phyloP scores from a whole-genome alignment of 2,113 vertebrate genomes.

The Catagonus wagneri region DNA sequence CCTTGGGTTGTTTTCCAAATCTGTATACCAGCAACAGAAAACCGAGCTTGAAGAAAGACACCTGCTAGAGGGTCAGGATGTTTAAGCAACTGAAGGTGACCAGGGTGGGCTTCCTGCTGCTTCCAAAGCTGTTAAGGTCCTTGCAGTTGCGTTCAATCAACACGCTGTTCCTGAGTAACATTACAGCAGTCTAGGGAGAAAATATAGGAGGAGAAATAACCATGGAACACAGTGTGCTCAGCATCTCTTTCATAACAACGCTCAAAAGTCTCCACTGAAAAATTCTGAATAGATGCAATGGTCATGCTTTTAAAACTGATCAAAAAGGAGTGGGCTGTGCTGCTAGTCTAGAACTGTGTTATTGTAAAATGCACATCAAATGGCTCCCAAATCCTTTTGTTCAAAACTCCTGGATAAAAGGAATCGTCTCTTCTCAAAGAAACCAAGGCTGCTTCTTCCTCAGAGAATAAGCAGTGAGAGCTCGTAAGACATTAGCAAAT shows the following conservation, averaged over 20 bases:
- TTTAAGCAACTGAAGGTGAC: neutral
- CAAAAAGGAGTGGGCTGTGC: fast-evolving
- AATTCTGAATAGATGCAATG: neutral
- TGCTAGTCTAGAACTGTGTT: fast-evolving
- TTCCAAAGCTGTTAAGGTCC: neutral
- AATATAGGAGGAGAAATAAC: neutral
- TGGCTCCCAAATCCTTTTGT: slow-evolving; percentile 62
- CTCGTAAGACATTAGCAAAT: slow-evolving; percentile 69
- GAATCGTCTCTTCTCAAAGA: slow-evolving; percentile 70
- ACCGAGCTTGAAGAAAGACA: neutral
- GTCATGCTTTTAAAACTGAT: neutral
- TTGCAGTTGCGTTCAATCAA: neutral
- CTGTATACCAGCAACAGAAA: neutral
- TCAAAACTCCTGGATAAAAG: slow-evolving; percentile 60
- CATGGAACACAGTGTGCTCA: neutral
- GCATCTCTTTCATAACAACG: neutral
- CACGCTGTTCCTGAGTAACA: neutral
- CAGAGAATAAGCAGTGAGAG: slow-evolving; percentile 56
- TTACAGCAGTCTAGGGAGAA: neutral
- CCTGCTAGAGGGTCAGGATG: neutral
- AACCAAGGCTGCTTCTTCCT: slow-evolving; percentile 62
- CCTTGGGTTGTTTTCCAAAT: neutral
- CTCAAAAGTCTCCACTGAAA: neutral
- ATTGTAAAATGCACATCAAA: neutral
- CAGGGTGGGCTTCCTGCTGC: neutral